Base-by-base conservation (phyloP, 2,113 vertebrate genomes). In the Chroicocephalus ridibundus region DNA sequence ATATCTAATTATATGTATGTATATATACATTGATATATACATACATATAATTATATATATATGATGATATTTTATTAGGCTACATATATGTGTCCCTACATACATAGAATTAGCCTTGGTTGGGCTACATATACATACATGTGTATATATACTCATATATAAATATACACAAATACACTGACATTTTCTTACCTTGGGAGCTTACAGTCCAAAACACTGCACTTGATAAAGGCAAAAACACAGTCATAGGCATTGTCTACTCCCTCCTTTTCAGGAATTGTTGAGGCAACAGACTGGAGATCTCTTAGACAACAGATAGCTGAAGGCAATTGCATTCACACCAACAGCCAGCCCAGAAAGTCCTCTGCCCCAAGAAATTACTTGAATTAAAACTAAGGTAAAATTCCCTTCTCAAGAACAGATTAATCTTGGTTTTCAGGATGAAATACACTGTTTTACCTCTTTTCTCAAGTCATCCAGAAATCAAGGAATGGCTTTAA, bases 181-280 rank as follows among this genome's bases (percentile, higher is more conserved):
- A 40, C 7, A 26, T 86, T 64, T 86, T 38, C 27, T 70, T 76
- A 29, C 17, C 10, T 11, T 55, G 13, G 18, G 40, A 61, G 38
- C 26, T 49, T 52, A 54, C 9, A 42, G 26, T 26, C n/a, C 26
- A 21, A 70, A 85, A 49, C 1, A 2, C 2, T 60, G 11, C 31
- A 42, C 13, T n/a, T 55, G n/a, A 60, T 47, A 88, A 76, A 52
- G 34, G 13, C 13, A 64, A 87, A 51, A 38, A 31, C 8, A 47
- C 1, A 65, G 31, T 17, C 10, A 1, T 64, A 6, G 5, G 11
- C 10, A 2, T 16, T 21, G 21, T 26, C 44, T 44, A 52, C 6
- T 29, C 14, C 15, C 3, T 51, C 27, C n/a, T 64, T 70, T 29
- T 65, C 22, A 34, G 7, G 31, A 85, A 34, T 3, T 21, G 6